Percentiles rank a stretch among this genome's conserved stretches.
phyloP scores from a whole-genome alignment of 2,888 invertebrate genomes.

The Venusia cambrica region DNA sequence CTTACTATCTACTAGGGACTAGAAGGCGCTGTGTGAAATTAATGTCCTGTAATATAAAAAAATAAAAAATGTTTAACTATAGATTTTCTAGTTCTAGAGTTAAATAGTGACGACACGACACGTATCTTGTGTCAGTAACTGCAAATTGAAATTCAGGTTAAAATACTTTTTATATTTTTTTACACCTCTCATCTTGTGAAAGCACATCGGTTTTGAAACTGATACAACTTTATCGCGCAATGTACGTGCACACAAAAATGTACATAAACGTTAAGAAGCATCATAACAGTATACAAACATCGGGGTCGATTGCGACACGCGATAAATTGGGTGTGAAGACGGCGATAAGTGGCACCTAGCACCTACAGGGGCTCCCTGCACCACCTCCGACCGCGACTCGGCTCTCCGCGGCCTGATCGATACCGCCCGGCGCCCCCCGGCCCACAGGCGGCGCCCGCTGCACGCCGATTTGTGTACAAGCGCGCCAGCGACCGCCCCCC shows the following conservation, averaged over 20 bases:
- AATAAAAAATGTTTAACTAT: no score
- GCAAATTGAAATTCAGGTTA: no score
- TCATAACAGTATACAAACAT: slow-evolving; percentile 53
- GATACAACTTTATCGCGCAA: slow-evolving; percentile 35
- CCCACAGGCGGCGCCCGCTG: slow-evolving; percentile 42
- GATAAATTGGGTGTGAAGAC: slow-evolving; percentile 77
- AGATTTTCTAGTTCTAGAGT: no score
- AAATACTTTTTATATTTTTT: slow-evolving; percentile 1
- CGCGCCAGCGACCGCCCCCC: slow-evolving; percentile 21
- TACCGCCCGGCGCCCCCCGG: no score
- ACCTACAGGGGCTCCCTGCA: slow-evolving; percentile 46
- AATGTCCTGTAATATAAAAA: no score
- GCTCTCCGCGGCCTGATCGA: slow-evolving; percentile 48
- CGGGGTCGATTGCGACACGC: slow-evolving; percentile 61
- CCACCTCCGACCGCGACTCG: slow-evolving; percentile 30
- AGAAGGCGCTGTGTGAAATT: no score
- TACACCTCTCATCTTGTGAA: slow-evolving; percentile 12
- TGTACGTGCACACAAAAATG: slow-evolving; percentile 33
- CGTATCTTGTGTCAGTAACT: no score
- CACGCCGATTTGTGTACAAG: slow-evolving; percentile 50
- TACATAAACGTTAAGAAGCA: slow-evolving; percentile 39
- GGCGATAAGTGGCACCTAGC: slow-evolving; percentile 67
- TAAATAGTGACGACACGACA: no score
- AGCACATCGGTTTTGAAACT: slow-evolving; percentile 24
- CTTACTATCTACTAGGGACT: no score